A percentile compares a stretch with the other conserved stretches of the same genome.
Conservation (phyloP, 2,888 invertebrate genomes). For the Hartigia nigra region DNA sequence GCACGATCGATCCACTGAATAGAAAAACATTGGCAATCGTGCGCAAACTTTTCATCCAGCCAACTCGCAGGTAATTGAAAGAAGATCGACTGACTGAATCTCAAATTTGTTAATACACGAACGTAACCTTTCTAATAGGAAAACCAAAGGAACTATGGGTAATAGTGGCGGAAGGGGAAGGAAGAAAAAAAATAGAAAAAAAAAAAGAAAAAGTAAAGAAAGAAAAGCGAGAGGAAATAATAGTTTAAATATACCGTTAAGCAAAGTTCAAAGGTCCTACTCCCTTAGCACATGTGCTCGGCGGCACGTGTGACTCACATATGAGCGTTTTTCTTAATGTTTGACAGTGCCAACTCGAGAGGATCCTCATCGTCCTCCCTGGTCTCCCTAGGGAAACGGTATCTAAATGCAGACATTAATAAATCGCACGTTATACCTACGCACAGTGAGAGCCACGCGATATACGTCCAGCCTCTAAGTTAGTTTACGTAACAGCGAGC, state of each 20-base stretch:
- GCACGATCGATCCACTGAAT: neutral
- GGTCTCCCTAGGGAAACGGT: conserved; percentile 46
- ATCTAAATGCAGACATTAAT: conserved; percentile 60
- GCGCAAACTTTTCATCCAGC: neutral
- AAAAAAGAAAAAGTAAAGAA: neutral
- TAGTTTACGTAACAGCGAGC: conserved; percentile 46
- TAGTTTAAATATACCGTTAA: conserved; percentile 1
- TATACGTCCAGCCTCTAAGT: conserved; percentile 39
- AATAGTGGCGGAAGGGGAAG: neutral
- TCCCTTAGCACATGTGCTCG: conserved; percentile 14
- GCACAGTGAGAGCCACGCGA: conserved; percentile 17
- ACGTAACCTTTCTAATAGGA: neutral
- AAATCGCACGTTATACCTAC: conserved; percentile 44
- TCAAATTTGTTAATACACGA: neutral
- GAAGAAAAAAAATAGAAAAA: neutral
- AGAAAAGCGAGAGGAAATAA: neutral
- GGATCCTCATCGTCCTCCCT: conserved; percentile 40
- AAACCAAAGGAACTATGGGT: neutral
- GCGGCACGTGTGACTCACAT: conserved; percentile 33
- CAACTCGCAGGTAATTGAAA: neutral
- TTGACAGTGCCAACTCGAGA: conserved; percentile 47
- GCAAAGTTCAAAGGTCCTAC: neutral
- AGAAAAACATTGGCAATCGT: neutral
- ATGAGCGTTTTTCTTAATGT: conserved; percentile 50
- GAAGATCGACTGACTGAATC: neutral